Evolutionary conservation across 2,888 invertebrate genomes (phyloP), one percentile per base, ranked within the genome.

Genomic region (Branchipolynoe longqiensis): DNA sequence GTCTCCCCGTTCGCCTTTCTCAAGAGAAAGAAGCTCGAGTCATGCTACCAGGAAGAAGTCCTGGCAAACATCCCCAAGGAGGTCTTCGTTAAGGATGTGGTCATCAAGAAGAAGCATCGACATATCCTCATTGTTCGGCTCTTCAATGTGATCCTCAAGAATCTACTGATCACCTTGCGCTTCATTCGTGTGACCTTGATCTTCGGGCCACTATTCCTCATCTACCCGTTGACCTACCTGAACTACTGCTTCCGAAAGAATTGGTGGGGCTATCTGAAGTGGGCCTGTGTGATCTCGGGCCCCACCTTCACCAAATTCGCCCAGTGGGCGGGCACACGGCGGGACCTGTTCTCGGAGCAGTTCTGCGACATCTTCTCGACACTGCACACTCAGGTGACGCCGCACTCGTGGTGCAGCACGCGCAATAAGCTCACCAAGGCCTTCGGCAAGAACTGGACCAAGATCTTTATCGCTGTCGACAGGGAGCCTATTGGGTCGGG

Each of bases 221-320:
- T 90, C 1, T 91, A 91, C 84, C 92, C 92, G 0, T 38, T 91
- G 31, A 88, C 89, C 14, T 86, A 78, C 22, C 38, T 90, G 8
- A 87, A 85, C 59, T 31, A 31, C 4, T 48, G 78, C 12, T 56
- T 88, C n/a, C 78, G 85, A 25, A 40, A 58, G 0, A 12, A 85
- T 12, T 92, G 92, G 92, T 90, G 90, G 88, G 41, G 59, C 8
- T 73, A 88, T 22, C 41, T 92, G 40, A 85, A 91, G 54, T 25
- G 58, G 90, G 93, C 92, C 25, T 90, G 94, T 31, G 93, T 94
- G 88, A 89, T 90, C 78, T 91, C 94, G 28, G 95, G 95, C 0
- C 94, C 95, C 0, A 94, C 94, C n/a, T 94, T 94, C 83, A 91
- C 95, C 36, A 95, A 95, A 90, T 91, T 95, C 31, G 94, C 94